Conservation (phyloP, 2,113 vertebrate genomes). For the Lepisosteus osseus region DNA sequence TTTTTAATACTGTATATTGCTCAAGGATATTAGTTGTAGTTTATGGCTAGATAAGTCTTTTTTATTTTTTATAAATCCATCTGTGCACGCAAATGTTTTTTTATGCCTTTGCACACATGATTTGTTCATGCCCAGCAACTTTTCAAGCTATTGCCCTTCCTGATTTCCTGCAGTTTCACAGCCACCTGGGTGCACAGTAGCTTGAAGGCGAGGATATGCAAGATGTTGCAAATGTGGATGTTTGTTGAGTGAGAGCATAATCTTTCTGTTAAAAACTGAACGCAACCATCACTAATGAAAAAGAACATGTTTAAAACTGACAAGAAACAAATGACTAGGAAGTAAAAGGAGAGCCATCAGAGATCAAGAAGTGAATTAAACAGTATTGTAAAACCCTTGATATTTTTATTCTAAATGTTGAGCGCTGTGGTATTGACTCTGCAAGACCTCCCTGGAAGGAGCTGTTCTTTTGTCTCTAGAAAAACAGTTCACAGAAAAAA, state of each 20-base stretch:
- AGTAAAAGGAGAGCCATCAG: too few relatives aligned
- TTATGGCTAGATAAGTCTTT: constrained; percentile 10
- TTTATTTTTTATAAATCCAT: constrained; percentile 46
- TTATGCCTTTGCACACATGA: constrained; percentile 41
- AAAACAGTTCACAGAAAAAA: too few relatives aligned
- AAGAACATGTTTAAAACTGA: constrained; percentile 18
- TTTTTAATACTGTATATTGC: constrained; percentile 6
- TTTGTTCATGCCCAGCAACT: constrained; percentile 51
- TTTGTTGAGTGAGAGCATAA: constrained; percentile 47
- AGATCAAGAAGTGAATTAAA: too few relatives aligned
- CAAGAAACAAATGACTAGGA: too few relatives aligned
- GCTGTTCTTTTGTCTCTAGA: too few relatives aligned
- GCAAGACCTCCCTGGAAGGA: too few relatives aligned
- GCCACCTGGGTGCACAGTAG: constrained; percentile 66
- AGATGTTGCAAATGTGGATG: constrained; percentile 27
- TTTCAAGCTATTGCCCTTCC: constrained; percentile 24
- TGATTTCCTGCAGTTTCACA: constrained; percentile 15
- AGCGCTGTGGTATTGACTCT: too few relatives aligned
- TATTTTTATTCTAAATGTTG: too few relatives aligned
- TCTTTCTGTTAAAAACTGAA: constrained; percentile 27
- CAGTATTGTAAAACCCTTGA: too few relatives aligned
- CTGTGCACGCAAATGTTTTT: constrained; percentile 46
- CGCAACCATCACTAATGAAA: constrained; percentile 26
- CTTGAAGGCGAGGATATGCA: constrained; percentile 54
- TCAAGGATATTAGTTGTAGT: constrained; percentile 26